Base-by-base conservation (phyloP, 2,888 invertebrate species). In the Heliconius charithonia region DNA sequence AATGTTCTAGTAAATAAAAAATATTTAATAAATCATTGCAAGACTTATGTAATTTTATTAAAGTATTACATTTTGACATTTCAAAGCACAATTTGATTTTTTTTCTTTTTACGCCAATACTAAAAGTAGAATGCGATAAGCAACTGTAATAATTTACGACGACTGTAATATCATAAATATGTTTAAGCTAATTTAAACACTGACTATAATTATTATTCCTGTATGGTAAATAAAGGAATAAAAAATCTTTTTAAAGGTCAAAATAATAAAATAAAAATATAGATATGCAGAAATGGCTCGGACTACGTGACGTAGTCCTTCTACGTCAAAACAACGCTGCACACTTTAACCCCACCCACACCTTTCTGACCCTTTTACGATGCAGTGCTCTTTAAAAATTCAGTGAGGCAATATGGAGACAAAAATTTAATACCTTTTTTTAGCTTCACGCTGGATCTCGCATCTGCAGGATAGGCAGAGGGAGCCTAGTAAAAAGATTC, bases 371-470 rank as follows among this genome's bases (percentile, higher is more conserved):
- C 56, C 56, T 56, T 56, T 56, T 56, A 56, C 56, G 3, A n/a
- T 59, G 59, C 59, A n/a, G 59, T 59, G 59, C n/a, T 59, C n/a
- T 59, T 59, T 59, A 59, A 59, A n/a, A 10, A n/a, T 59, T n/a
- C n/a, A 59, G 22, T 59, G 10, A 59, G 0, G n/a, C 59, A 59
- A 22, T n/a, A 59, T 59, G 10, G 59, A 4, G 7, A 37, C 25
- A 25, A 69, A 45, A 25, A n/a, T 45, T 41, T 13, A 41, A 65
- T 65, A 4, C 13, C 51, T 19, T 51, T 51, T 51, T 51, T 51
- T 51, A 51, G 51, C 51, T 19, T 51, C 51, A 2, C 19, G 19
- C 16, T 19, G 2, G 16, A 51, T 4, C 51, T 19, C 51, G 1
- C 51, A 51, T 51, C 19, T 51, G 2, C 19, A 19, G 19, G 51